Base-by-base conservation (phyloP, 2,113 vertebrate genomes). In the Phyllostomus discolor region DNA sequence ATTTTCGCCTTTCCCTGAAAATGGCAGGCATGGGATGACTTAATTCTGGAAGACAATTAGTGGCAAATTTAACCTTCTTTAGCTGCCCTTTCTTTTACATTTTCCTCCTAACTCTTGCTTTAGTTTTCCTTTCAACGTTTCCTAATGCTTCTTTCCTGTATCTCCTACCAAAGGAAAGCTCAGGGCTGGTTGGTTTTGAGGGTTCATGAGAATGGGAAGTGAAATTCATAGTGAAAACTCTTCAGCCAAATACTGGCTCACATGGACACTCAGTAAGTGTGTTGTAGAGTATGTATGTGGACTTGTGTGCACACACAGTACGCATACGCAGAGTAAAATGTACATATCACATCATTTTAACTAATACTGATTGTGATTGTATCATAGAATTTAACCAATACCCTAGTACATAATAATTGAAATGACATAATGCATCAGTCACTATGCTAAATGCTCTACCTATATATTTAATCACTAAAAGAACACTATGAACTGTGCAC, bases 1-100 rank as follows among this genome's bases (percentile, higher is more conserved):
- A 24, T 87, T 84, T 94, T 97, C 87, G 79, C 93, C 75, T 96
- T 95, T 94, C 19, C 35, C 66, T 62, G 57, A 92, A 96, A 92
- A 85, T 95, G 70, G 33, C 46, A 96, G 76, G 14, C 70, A 38
- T 26, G 2, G n/a, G 41, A 87, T 24, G 28, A 76, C 80, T 95
- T 90, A 57, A 94, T 96, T 95, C 76, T 87, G 59, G 17, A 67
- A 88, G 57, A 24, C 8, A n/a, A 35, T 76, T 76, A 88, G 14
- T 75, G 9, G 70, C 11, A 0, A 46, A 72, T 35, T 91, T 87
- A 97, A 54, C 57, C 14, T 89, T 26, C 35, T 57, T 35, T 54
- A 79, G 54, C 11, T 12, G 7, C 7, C 9, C 57, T 43, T 64
- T 20, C 19, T 93, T 91, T 73, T 67, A 20, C 12, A 6, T 92